Conservation (phyloP, 1,140 invertebrate genomes). For the Holcopasites calliopsidis region DNA sequence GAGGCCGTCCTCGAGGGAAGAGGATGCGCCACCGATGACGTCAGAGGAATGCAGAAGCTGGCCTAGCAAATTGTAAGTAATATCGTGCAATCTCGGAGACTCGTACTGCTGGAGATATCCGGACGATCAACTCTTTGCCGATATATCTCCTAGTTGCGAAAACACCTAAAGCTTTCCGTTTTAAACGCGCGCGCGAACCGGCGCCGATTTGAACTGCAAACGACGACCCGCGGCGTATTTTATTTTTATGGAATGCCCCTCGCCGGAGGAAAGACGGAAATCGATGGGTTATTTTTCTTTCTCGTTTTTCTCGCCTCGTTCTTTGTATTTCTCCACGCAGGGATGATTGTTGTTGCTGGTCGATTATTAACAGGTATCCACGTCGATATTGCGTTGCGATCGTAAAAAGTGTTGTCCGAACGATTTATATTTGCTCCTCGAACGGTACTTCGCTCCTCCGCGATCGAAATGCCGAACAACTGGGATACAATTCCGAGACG, state of each 20-base stretch:
- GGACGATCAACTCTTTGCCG: neutral
- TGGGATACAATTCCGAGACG: neutral
- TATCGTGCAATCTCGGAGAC: conserved; percentile 56
- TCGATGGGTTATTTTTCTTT: conserved; percentile 29
- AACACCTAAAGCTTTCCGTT: neutral
- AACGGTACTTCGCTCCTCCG: too few relatives aligned
- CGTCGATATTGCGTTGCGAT: neutral
- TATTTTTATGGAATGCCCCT: conserved; percentile 35
- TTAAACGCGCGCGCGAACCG: neutral
- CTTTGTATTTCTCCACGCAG: neutral
- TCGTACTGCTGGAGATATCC: neutral
- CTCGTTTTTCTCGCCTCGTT: neutral
- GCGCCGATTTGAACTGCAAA: neutral
- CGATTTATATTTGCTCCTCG: too few relatives aligned
- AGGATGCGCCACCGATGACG: conserved; percentile 50
- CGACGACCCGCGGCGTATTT: conserved; percentile 17
- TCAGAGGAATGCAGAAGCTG: conserved; percentile 61
- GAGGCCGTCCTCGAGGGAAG: conserved; percentile 26
- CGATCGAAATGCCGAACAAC: too few relatives aligned
- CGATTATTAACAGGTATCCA: neutral
- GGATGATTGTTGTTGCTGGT: conserved; percentile 22
- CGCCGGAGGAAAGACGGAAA: neutral
- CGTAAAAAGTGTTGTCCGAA: too few relatives aligned
- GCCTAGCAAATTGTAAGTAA: conserved; percentile 57
- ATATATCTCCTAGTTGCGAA: neutral